Conservation (phyloP, 2,888 invertebrate genomes). For the Tinea trinotella region DNA sequence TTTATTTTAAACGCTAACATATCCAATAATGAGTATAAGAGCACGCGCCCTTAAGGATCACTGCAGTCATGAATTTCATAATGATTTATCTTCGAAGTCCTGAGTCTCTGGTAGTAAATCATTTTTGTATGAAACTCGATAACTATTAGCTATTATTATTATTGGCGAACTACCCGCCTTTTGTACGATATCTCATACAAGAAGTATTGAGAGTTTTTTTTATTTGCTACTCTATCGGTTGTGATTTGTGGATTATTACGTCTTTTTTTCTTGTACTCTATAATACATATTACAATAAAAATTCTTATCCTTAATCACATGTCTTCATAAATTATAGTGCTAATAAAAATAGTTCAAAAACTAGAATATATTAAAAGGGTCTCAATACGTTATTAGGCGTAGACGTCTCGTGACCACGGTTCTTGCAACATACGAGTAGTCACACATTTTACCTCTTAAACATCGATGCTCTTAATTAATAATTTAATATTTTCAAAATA, state of each 20-base stretch:
- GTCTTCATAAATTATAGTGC: background rate
- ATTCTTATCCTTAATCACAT: too few relatives aligned
- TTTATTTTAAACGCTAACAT: conserved; percentile 56
- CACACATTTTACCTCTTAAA: background rate
- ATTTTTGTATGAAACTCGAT: conserved; percentile 64
- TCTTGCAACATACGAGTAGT: background rate
- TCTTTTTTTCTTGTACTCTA: too few relatives aligned
- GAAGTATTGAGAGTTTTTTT: background rate
- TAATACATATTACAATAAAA: too few relatives aligned
- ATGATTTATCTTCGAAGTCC: conserved; percentile 64
- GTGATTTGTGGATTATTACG: background rate
- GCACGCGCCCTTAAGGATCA: conserved; percentile 55
- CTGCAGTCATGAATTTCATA: conserved; percentile 44
- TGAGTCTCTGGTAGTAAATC: conserved; percentile 56
- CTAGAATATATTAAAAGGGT: background rate
- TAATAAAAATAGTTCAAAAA: background rate
- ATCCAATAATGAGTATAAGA: conserved; percentile 51
- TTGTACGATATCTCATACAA: conserved; percentile 30
- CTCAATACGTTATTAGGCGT: background rate
- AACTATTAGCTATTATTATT: conserved; percentile 66
- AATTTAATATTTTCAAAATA: too few relatives aligned
- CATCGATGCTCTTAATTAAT: too few relatives aligned
- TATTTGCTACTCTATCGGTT: background rate
- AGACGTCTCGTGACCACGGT: background rate
- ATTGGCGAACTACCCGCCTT: conserved; percentile 56